Evolutionary conservation across 2,797 vertebrate genomes (phyloP), one percentile per base, ranked within the genome.

Genomic region (Coreius guichenoti): DNA sequence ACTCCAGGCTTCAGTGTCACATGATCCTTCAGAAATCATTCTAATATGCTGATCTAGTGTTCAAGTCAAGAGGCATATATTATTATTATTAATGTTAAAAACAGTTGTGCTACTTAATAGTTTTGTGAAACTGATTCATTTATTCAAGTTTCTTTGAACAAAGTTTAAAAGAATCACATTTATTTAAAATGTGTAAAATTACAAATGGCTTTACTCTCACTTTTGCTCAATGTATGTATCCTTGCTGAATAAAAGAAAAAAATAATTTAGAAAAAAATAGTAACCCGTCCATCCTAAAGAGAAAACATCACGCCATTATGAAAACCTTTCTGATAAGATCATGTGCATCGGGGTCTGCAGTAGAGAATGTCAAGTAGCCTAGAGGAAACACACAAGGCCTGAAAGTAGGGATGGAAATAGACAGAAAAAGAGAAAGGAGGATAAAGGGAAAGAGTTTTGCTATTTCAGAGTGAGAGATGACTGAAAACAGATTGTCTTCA

Each of bases 401-500:
- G 43, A 61, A 73, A 65, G 14, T 17, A 45, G n/a, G 1, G 19
- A 68, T 26, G 47, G 8, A 17, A 68, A 81, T n/a, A 11, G 45
- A 29, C 45, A n/a, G 11, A 36, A 36, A 33, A 56, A 58, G 1
- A 26, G 29, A 78, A 29, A 21, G 36, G 36, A 67, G 47, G 47
- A 21, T 49, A 36, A 83, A 23, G 54, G 16, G 56, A 61, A 45
- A 63, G 36, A 3, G 76, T 78, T 78, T 72, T 17, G n/a, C 3
- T 47, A 65, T 67, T 82, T 51, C 56, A 19, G 63, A n/a, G 23
- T 0, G 2, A 67, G 63, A 69, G 31, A 43, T 56, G 67, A 56
- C 23, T 61, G 65, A 45, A 79, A 79, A 69, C 74, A 84, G 83
- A 84, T 84, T 68, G 73, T 83, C 47, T 56, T 77, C 26, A 78